Percentiles rank a stretch among this genome's conserved stretches.
Conservation (phyloP, 2,113 vertebrate genomes). For the Zosterops pallidus region DNA sequence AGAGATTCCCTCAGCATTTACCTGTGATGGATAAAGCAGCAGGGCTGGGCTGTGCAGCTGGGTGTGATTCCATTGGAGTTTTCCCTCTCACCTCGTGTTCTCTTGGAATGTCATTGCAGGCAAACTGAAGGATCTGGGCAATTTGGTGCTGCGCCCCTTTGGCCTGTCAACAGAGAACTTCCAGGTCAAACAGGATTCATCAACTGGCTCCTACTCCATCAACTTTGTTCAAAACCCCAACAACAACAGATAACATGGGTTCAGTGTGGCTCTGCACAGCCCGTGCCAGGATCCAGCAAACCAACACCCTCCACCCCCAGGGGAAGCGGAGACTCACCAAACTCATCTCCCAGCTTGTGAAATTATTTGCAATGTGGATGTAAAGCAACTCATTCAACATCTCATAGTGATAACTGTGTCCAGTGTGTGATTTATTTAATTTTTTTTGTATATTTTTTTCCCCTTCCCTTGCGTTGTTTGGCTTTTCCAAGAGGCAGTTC, state of each 20-base stretch:
- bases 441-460: not conserved
- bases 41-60: not conserved
- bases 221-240: slow-evolving; percentile 93
- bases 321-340: slow-evolving; percentile 1
- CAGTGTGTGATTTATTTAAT: not conserved
- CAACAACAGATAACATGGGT: slow-evolving; percentile 80
- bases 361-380: slow-evolving; percentile 30
- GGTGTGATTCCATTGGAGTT: not conserved
- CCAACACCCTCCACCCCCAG: slow-evolving; percentile 30
- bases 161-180: slow-evolving; percentile 96
- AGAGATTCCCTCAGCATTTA: not conserved
- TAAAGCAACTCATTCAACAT: slow-evolving; percentile 43
- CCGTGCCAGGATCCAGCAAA: slow-evolving; percentile 26
- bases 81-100: not conserved
- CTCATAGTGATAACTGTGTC: slow-evolving; percentile 28
- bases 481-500: not conserved
- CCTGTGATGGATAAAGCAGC: not conserved
- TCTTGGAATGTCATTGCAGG: slow-evolving; percentile 71
- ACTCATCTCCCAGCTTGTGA: slow-evolving; percentile 28
- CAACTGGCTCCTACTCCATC: slow-evolving; percentile 91
- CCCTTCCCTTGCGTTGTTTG: not conserved
- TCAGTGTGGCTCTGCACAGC: not conserved
- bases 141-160: slow-evolving; percentile 92
- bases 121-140: slow-evolving; percentile 96
- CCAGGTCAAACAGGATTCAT: slow-evolving; percentile 91